Evolutionary conservation across 2,888 invertebrate species (phyloP).

Genomic region (Apodemia zela): DNA sequence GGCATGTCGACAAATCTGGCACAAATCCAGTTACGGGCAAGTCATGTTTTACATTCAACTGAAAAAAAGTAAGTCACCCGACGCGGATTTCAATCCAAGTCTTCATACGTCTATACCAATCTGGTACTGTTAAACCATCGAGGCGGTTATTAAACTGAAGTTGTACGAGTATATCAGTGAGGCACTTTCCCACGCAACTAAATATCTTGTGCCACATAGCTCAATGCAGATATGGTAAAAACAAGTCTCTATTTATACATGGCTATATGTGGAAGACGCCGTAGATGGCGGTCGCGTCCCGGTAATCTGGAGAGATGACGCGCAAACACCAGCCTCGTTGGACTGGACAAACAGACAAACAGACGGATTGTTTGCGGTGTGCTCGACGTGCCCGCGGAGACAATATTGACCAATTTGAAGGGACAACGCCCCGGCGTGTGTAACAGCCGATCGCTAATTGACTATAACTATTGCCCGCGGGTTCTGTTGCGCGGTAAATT

Average conservation of each 20-base stretch:
- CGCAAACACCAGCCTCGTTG: background rate
- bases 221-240: slow-evolving; percentile 5
- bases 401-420: slow-evolving; percentile 76
- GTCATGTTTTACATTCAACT: too few species aligned
- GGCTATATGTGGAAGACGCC: background rate
- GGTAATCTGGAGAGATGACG: background rate
- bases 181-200: slow-evolving; percentile 6
- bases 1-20: too few species aligned
- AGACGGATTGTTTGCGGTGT: background rate
- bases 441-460: slow-evolving; percentile 6
- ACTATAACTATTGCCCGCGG: background rate
- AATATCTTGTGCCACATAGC: background rate
- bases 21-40: too few species aligned
- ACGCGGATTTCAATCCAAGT: too few species aligned
- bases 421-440: slow-evolving; percentile 55
- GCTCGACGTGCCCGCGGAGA: slow-evolving; percentile 35
- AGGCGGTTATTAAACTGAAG: background rate
- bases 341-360: background rate
- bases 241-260: background rate
- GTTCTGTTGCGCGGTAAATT: background rate
- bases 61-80: too few species aligned
- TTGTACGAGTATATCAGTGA: background rate
- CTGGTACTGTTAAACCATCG: too few species aligned
- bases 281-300: background rate
- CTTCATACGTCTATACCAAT: too few species aligned